Conservation (phyloP, 2,113 vertebrate species). For the Bubalus kerabau region DNA sequence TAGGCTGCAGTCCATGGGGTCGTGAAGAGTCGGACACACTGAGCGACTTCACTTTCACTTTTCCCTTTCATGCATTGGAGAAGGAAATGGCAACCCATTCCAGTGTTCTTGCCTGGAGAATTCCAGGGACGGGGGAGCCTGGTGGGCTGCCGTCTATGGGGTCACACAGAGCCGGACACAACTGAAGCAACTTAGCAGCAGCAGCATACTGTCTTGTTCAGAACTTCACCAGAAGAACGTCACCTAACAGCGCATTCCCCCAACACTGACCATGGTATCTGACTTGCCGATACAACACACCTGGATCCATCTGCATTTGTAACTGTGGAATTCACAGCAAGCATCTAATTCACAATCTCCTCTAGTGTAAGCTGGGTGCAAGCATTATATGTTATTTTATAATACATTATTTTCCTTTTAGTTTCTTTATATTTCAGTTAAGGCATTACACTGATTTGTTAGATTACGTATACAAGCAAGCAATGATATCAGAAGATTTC, state of each 20-base stretch:
- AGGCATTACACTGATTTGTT: not conserved
- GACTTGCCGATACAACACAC: not conserved
- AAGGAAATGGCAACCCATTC: too few relatives aligned
- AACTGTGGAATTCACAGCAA: not conserved
- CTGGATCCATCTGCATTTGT: not conserved
- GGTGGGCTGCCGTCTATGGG: too few relatives aligned
- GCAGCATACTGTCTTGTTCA: not conserved
- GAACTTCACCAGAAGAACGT: not conserved
- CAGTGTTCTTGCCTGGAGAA: too few relatives aligned
- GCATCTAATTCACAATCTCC: not conserved
- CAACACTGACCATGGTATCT: not conserved
- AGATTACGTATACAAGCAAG: not conserved
- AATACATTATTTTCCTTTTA: conserved; percentile 24
- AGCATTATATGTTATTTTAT: not conserved
- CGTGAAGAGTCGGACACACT: too few relatives aligned
- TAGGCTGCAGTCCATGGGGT: too few relatives aligned
- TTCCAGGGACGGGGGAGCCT: too few relatives aligned
- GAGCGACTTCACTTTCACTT: too few relatives aligned
- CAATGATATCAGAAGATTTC: conserved; percentile 8
- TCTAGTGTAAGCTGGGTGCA: not conserved
- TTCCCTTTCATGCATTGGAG: too few relatives aligned
- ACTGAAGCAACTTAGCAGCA: too few relatives aligned
- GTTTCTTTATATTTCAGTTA: conserved; percentile 15
- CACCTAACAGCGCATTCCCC: not conserved
- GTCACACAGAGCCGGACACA: too few relatives aligned